These are phyloP conservation scores for Aplodontia rufa DNA, from an alignment of 2,113 vertebrate genomes.

Conservation along the genomic window DNA sequence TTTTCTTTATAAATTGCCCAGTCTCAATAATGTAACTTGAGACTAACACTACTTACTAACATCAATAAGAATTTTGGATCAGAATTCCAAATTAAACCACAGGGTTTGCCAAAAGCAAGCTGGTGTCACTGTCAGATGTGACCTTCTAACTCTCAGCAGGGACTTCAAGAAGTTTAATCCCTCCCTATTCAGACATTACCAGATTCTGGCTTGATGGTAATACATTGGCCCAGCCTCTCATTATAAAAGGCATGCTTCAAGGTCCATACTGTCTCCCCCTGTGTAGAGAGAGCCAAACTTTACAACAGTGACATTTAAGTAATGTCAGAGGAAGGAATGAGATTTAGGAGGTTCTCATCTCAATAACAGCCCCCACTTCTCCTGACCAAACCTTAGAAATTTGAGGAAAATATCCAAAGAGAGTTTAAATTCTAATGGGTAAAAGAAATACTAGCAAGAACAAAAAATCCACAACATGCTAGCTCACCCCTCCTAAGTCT, in stretches of 20 bases:
- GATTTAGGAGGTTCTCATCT: neutral
- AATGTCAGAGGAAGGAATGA: neutral
- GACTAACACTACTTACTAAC: neutral
- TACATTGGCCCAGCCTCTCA: neutral
- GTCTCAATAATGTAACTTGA: too few species aligned
- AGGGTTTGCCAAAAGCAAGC: neutral
- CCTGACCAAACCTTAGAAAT: neutral
- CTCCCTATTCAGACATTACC: neutral
- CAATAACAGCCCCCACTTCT: neutral
- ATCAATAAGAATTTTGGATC: neutral
- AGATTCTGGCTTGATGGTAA: neutral
- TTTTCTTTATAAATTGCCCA: neutral
- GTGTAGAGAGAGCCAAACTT: neutral
- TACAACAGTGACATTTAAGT: neutral
- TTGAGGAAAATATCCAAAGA: neutral
- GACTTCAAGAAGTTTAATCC: neutral
- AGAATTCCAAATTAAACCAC: constrained; percentile 17
- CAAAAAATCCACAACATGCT: neutral
- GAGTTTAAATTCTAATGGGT: neutral
- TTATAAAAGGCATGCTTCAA: neutral
- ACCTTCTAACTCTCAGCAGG: neutral
- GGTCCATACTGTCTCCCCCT: neutral
- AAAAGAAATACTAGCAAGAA: neutral
- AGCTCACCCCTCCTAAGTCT: neutral
- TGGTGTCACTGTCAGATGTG: neutral